A percentile compares a stretch with the other conserved stretches of the same genome.
These are phyloP conservation scores for Heliocidaris erythrogramma DNA, from an alignment of 35 echinoderm and acorn worm species.

Conservation along the genomic window DNA sequence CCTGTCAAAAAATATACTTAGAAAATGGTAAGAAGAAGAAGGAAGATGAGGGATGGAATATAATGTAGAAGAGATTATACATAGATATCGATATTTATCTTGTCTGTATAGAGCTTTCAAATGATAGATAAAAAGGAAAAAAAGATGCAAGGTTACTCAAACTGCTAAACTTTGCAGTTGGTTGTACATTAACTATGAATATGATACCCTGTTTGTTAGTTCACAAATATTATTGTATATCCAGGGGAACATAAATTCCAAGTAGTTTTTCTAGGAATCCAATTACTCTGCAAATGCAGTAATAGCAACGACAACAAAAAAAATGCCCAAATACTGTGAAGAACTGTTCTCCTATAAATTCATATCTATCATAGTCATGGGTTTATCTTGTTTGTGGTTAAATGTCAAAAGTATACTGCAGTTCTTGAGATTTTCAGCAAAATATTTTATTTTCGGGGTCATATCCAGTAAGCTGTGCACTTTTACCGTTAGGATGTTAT, in stretches of 20 bases:
- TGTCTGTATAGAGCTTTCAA: neutral
- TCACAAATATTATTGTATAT: neutral
- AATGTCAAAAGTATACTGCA: neutral
- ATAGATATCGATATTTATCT: neutral
- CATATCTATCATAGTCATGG: neutral
- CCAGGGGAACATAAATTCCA: neutral
- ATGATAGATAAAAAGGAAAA: no score
- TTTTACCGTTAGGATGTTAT: slow-evolving; percentile 12
- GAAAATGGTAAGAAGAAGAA: neutral
- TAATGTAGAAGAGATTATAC: neutral
- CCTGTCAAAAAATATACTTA: no score
- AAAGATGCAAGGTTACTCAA: neutral
- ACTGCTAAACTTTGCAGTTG: neutral
- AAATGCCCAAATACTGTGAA: neutral
- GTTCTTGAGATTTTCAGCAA: neutral
- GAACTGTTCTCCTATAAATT: neutral
- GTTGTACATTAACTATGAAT: neutral
- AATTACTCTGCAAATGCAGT: neutral
- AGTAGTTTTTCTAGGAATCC: neutral
- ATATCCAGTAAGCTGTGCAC: neutral
- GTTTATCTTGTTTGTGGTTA: neutral
- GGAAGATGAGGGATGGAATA: neutral
- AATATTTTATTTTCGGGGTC: neutral
- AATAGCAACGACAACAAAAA: neutral
- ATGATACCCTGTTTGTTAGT: neutral